A percentile compares a stretch with the other conserved stretches of the same genome.
phyloP scores from a whole-genome alignment of 2,797 vertebrate genomes.

The Enteromius viviparus region DNA sequence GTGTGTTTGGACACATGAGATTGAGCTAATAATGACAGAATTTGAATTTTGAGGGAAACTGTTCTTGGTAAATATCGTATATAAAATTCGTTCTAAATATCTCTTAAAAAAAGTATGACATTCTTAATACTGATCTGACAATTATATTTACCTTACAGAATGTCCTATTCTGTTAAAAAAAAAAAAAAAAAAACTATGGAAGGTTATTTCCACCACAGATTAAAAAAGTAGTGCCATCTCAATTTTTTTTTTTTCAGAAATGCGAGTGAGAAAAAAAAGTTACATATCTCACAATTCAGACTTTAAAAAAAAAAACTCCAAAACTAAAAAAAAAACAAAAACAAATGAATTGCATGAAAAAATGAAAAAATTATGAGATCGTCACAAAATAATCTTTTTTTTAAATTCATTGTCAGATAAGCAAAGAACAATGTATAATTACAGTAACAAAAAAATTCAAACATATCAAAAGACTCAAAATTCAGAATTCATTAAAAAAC shows the following conservation, averaged over 20 bases:
- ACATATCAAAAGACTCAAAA: neutral
- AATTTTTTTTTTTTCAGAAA: too few species aligned
- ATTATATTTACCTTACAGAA: neutral
- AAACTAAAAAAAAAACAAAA: too few species aligned
- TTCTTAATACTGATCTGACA: neutral
- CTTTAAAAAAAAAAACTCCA: too few species aligned
- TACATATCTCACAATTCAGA: too few species aligned
- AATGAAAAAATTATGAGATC: neutral
- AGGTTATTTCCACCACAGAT: neutral
- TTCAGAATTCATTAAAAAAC: neutral
- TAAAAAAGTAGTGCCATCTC: neutral
- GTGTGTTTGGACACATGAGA: neutral
- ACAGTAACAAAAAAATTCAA: neutral
- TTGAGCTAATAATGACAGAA: neutral
- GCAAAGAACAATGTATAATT: neutral
- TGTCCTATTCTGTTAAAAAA: neutral
- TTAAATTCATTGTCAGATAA: neutral
- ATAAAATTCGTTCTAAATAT: too few species aligned
- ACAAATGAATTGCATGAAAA: neutral
- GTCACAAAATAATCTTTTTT: neutral
- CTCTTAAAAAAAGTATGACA: neutral
- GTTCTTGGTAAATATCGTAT: neutral
- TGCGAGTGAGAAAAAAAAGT: too few species aligned
- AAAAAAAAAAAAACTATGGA: neutral
- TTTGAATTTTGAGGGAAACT: neutral